Evolutionary conservation across 2,888 invertebrate genomes (phyloP), one percentile per base, ranked within the genome.

Genomic region (Malthinus seriepunctatus): DNA sequence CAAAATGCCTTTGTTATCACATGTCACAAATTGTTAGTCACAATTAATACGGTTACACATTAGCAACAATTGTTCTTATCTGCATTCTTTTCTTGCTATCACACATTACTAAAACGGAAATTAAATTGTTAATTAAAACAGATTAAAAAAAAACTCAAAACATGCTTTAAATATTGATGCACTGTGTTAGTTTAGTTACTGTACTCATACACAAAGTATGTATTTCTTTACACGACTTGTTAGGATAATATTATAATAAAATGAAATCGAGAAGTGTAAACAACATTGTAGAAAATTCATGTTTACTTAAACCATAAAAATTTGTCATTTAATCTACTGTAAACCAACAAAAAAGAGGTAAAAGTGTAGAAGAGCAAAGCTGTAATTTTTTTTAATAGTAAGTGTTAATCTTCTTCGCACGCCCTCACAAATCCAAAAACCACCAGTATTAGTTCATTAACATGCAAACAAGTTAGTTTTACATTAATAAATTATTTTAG

Each of bases 21-120:
- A 38, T 53, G 49, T 45, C 59, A 52, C 59, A 54, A 31, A 49
- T 34, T 51, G 54, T 59, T 59, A 59, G 59, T 49, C 53, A 59
- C 59, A 37, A 58, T 42, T 53, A 42, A 42, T 14, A 32, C 51
- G n/a, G 49, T 58, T 50, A 32, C 33, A 32, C 37, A 23, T n/a
- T n/a, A 42, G 23, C 14, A 42, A 42, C 15, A 23, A 42, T 15
- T 23, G 23, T 34, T 39, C 15, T 49, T 58, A 47, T 50, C 49
- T 50, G 15, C 45, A 51, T 10, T 31, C 14, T 34, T 37, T 56
- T n/a, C 49, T 53, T 53, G 54, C 53, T 59, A 59, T 44, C 52
- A 14, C 37, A 31, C 8, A 58, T 14, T 31, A 44, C 39, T 38
- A 47, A 39, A 31, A 52, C 33, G 34, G 42, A 39, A 45, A 50